These are phyloP conservation scores for Hirtodrosophila histrioides DNA, from an alignment of 2,888 invertebrate species.

Conservation along the genomic window DNA sequence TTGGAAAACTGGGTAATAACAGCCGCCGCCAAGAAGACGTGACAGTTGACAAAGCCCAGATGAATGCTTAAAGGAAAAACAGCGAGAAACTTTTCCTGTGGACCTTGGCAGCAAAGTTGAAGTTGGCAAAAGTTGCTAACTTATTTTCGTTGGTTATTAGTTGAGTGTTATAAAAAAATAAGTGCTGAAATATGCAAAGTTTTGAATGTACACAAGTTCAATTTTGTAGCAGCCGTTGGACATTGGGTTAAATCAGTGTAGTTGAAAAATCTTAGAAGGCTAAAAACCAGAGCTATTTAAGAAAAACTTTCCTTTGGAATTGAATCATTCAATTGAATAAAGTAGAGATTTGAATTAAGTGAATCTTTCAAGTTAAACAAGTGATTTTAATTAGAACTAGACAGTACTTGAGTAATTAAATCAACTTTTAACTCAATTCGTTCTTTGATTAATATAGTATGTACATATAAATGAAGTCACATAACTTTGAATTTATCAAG, in stretches of 20 bases:
- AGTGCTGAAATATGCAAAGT: constrained; percentile 36
- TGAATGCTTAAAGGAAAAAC: constrained; percentile 30
- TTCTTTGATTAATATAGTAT: no score
- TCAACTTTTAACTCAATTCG: no score
- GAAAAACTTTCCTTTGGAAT: no score
- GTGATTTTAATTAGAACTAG: no score
- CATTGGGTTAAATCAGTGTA: neutral
- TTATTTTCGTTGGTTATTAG: constrained; percentile 54
- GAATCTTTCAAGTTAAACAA: no score
- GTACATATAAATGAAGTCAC: no score
- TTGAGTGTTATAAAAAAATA: constrained; percentile 24
- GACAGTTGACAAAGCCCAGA: constrained; percentile 44
- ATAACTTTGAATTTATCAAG: no score
- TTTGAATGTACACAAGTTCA: constrained; percentile 10
- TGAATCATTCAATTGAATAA: no score
- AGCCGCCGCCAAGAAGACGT: constrained; percentile 33
- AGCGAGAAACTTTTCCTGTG: constrained; percentile 26
- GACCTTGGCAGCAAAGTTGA: constrained; percentile 16
- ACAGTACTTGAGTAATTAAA: no score
- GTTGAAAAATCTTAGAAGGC: neutral
- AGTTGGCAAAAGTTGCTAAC: constrained; percentile 31
- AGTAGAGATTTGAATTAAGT: no score
- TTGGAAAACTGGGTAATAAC: constrained; percentile 25
- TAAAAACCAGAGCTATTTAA: neutral
- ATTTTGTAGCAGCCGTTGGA: constrained; percentile 2